Evolutionary conservation across 2,888 invertebrate species (phyloP).

Genomic region (Nomada fabriciana): DNA sequence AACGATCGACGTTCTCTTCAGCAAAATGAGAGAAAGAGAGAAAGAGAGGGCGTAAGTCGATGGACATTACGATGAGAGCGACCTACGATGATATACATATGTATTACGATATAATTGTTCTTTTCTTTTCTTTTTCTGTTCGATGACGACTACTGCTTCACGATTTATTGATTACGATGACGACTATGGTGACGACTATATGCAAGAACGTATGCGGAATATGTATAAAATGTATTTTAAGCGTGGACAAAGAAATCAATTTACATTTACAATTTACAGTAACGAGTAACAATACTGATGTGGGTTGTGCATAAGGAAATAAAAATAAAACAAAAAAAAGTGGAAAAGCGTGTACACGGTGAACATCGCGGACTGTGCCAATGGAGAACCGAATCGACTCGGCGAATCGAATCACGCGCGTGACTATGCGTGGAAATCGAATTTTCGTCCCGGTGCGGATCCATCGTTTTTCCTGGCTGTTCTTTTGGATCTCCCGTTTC

Average conservation of each 20-base stretch:
- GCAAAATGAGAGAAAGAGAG: conserved; percentile 21
- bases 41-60: conserved; percentile 12
- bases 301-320: conserved; percentile 76
- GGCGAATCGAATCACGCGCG: conserved; percentile 15
- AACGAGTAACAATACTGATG: conserved; percentile 70
- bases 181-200: conserved; percentile 56
- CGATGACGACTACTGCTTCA: conserved; percentile 55
- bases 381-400: conserved; percentile 64
- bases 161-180: conserved; percentile 58
- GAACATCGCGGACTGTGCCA: conserved; percentile 32
- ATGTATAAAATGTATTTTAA: conserved; percentile 80
- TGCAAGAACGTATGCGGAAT: conserved; percentile 59
- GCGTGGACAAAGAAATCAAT: conserved; percentile 71
- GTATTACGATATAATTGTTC: conserved; percentile 29
- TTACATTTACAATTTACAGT: conserved; percentile 73
- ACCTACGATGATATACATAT: conserved; percentile 33
- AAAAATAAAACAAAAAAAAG: conserved; percentile 57
- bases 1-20: conserved; percentile 26
- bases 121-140: conserved; percentile 2
- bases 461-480: background rate
- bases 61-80: conserved; percentile 30
- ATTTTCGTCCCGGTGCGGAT: conserved; percentile 40
- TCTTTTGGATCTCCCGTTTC: conserved; percentile 4
- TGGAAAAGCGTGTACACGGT: conserved; percentile 59
- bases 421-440: conserved; percentile 23